phyloP scores from a whole-genome alignment of 2,113 vertebrate species.

The Amblyopsis rosae region DNA sequence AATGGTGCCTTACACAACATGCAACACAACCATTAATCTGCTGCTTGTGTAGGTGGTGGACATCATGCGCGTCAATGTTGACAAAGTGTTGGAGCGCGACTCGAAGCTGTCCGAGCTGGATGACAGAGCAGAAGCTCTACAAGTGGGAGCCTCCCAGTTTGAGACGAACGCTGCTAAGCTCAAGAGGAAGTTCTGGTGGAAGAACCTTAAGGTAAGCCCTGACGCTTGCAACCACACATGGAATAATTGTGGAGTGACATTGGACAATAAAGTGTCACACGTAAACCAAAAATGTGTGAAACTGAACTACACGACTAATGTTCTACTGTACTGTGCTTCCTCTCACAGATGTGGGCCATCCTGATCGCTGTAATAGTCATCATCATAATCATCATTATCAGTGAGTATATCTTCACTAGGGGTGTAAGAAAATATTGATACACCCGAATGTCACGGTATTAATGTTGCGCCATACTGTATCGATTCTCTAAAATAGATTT shows the following conservation, averaged over 20 bases:
- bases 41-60: constrained; percentile 85
- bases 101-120: constrained; percentile 92
- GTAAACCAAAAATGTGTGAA: background rate
- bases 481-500: too few relatives aligned
- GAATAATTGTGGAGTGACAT: background rate
- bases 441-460: too few relatives aligned
- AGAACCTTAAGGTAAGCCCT: constrained; percentile 84
- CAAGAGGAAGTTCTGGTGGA: constrained; percentile 93
- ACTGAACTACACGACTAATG: background rate
- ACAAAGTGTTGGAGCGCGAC: constrained; percentile 93
- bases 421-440: too few relatives aligned
- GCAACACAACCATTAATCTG: background rate
- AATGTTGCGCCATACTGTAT: too few relatives aligned
- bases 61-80: constrained; percentile 97
- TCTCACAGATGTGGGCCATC: constrained; percentile 94
- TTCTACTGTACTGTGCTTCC: background rate
- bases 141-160: constrained; percentile 94
- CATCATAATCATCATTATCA: constrained; percentile 88
- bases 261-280: background rate
- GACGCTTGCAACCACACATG: constrained; percentile 9
- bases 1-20: background rate
- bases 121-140: constrained; percentile 91
- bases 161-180: constrained; percentile 93
- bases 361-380: constrained; percentile 86
- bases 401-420: constrained; percentile 78